phyloP scores from a whole-genome alignment of 2,888 invertebrate species.

The Lepas anatifera region DNA sequence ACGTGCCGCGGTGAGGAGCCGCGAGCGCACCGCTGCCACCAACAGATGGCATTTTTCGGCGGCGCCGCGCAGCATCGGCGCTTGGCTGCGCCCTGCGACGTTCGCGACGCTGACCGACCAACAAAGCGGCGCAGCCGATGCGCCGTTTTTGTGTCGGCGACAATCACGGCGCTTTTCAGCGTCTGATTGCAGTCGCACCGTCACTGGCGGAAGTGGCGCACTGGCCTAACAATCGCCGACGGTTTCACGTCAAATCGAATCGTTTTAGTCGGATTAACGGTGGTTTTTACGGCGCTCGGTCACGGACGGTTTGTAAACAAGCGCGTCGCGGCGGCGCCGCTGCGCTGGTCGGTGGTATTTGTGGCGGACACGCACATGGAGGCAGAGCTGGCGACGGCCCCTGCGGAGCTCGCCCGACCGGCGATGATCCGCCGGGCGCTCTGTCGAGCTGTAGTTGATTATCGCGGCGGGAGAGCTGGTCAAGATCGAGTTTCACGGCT shows the following conservation, averaged over 20 bases:
- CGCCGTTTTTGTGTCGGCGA: not conserved
- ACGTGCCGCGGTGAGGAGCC: not conserved
- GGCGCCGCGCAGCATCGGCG: too few species aligned
- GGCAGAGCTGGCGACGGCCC: too few species aligned
- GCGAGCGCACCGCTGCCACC: not conserved
- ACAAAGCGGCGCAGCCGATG: not conserved
- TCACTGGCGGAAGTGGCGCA: not conserved
- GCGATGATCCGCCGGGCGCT: too few species aligned
- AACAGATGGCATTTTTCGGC: not conserved
- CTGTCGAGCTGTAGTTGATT: too few species aligned
- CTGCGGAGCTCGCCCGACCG: too few species aligned
- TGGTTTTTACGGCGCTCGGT: not conserved
- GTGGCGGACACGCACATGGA: not conserved
- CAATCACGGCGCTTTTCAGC: constrained; percentile 1
- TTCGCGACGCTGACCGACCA: not conserved
- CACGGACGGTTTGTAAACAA: not conserved
- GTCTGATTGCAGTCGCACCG: not conserved
- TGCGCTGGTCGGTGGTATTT: too few species aligned
- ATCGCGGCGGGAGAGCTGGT: too few species aligned
- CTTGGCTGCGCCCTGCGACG: too few species aligned
- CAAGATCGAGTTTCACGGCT: too few species aligned
- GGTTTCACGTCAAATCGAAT: constrained; percentile 9
- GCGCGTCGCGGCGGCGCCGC: not conserved
- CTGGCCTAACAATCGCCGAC: not conserved
- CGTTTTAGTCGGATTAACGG: constrained; percentile 2